A percentile compares a stretch with the other conserved stretches of the same genome.
These are phyloP conservation scores for Mycogona germanica DNA, from an alignment of 2,888 invertebrate genomes.

Conservation along the genomic window DNA sequence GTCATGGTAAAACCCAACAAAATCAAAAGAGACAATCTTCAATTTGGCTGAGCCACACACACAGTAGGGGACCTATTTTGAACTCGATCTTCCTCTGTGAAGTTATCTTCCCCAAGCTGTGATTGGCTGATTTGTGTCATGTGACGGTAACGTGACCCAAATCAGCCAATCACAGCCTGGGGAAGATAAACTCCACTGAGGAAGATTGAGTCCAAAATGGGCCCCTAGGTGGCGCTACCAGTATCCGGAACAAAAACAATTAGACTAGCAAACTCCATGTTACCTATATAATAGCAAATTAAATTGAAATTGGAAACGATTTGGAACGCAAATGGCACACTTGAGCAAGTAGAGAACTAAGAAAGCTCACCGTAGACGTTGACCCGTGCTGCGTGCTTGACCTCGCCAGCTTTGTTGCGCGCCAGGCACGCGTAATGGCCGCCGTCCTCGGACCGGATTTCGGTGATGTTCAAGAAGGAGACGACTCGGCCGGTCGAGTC, in stretches of 20 bases:
- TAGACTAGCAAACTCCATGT: neutral
- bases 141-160: no score
- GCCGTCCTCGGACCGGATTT: slow-evolving; percentile 29
- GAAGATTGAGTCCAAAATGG: no score
- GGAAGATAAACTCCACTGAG: no score
- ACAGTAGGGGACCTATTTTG: no score
- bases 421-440: slow-evolving; percentile 33
- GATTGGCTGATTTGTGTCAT: no score
- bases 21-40: no score
- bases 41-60: no score
- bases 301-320: neutral
- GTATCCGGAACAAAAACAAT: neutral
- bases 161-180: no score
- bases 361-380: slow-evolving; percentile 31
- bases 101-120: no score
- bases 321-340: neutral
- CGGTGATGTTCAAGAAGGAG: slow-evolving; percentile 29
- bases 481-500: slow-evolving; percentile 27
- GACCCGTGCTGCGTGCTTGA: slow-evolving; percentile 27
- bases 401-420: slow-evolving; percentile 32
- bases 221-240: no score
- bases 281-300: neutral
- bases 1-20: no score
- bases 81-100: no score
- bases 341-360: neutral